phyloP scores from a whole-genome alignment of 2,113 vertebrate species.

The Scomber japonicus region DNA sequence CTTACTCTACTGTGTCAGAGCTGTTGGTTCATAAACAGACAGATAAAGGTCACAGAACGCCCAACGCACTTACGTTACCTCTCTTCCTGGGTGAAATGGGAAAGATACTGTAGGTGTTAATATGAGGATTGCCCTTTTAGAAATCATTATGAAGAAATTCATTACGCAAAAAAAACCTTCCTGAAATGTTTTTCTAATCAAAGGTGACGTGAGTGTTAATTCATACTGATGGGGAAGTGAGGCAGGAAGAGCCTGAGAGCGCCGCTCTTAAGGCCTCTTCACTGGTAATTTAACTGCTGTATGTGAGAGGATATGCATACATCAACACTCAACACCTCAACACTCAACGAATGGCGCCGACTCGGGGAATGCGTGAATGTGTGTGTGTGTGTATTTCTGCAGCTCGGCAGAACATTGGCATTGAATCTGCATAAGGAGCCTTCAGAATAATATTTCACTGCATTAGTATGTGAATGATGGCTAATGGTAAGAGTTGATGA shows the following conservation, averaged over 20 bases:
- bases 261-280: slow-evolving; percentile 79
- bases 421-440: slow-evolving; percentile 52
- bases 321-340: slow-evolving; percentile 76
- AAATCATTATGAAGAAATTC: slow-evolving; percentile 72
- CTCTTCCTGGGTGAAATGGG: slow-evolving; percentile 38
- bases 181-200: slow-evolving; percentile 72
- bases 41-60: slow-evolving; percentile 31
- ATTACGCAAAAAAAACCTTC: slow-evolving; percentile 63
- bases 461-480: slow-evolving; percentile 28
- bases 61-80: slow-evolving; percentile 27
- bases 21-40: slow-evolving; percentile 30
- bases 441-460: slow-evolving; percentile 42
- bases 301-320: slow-evolving; percentile 75
- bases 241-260: slow-evolving; percentile 58
- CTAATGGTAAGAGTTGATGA: slow-evolving; percentile 28
- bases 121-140: slow-evolving; percentile 50
- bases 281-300: slow-evolving; percentile 77
- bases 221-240: slow-evolving; percentile 56
- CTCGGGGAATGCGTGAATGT: slow-evolving; percentile 36
- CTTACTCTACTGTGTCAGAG: slow-evolving; percentile 11
- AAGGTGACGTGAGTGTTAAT: slow-evolving; percentile 75
- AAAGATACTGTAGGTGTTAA: slow-evolving; percentile 52
- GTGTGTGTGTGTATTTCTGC: slow-evolving; percentile 49
- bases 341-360: slow-evolving; percentile 57
- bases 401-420: slow-evolving; percentile 59